Percentiles rank a stretch among this genome's conserved stretches.
Conservation (phyloP, 2,888 invertebrate genomes). For the Strigamia maritima region DNA sequence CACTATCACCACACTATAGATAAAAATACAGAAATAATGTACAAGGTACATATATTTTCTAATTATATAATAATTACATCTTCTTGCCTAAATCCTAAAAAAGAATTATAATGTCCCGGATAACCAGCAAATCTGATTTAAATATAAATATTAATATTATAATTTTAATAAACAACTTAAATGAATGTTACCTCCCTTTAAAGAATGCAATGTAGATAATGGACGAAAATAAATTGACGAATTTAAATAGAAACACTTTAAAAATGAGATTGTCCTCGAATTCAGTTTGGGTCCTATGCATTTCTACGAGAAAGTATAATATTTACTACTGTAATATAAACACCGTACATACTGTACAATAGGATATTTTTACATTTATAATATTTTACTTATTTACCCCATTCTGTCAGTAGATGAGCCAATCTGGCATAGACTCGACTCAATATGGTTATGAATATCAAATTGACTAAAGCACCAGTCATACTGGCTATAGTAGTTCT, state of each 20-base stretch:
- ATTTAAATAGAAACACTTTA: constrained; percentile 62
- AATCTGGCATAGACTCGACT: constrained; percentile 59
- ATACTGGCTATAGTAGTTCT: constrained; percentile 57
- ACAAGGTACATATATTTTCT: neutral
- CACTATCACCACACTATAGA: constrained; percentile 58
- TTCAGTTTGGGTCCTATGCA: constrained; percentile 59
- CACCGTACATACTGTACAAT: too few species aligned
- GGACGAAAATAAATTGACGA: constrained; percentile 62
- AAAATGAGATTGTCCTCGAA: constrained; percentile 62
- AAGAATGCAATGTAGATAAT: constrained; percentile 64
- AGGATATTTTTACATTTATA: too few species aligned
- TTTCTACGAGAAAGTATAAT: constrained; percentile 48
- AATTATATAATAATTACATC: constrained; percentile 52
- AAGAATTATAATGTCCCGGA: constrained; percentile 57
- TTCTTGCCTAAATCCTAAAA: constrained; percentile 58
- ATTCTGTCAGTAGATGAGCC: constrained; percentile 57
- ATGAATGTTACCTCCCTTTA: constrained; percentile 54
- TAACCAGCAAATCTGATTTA: constrained; percentile 54
- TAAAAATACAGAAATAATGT: constrained; percentile 10
- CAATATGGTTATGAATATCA: constrained; percentile 59
- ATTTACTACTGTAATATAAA: too few species aligned
- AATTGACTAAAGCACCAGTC: constrained; percentile 58
- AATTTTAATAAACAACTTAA: neutral
- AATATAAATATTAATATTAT: neutral
- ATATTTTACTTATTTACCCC: constrained; percentile 56